Evolutionary conservation across 2,797 vertebrate species (phyloP), one percentile per base, ranked within the genome.

Genomic region (Gila robusta): DNA sequence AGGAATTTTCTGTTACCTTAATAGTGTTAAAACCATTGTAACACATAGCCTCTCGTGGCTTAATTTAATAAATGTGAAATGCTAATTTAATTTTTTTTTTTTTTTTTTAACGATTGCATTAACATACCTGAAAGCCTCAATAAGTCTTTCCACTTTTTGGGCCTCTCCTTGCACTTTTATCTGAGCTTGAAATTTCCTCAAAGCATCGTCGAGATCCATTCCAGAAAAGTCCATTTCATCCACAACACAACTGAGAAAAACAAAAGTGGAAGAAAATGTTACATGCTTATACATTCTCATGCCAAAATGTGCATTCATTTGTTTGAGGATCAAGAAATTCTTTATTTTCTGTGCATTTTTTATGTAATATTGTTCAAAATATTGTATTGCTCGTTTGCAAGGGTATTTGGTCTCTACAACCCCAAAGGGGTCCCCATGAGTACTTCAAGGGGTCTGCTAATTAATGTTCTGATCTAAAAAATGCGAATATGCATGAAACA

Each of bases 151-250:
- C 59, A 98, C 98, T 93, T 98, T 96, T 94, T 99, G 98, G 26
- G 98, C 98, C 92, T 99, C 98, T 8, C 98, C 98, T 91, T 99
- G 98, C 54, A 99, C 98, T 70, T 97, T 96, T 49, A 99, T 98
- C 91, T 98, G 98, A n/a, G 97, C 97, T 91, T 99, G 98, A 92
- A 99, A 99, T 92, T 98, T 98, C 66, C 97, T 94, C 79, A 99
- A 92, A 0, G 98, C 98, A 0, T 98, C 98, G 6, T 99, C 98
- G 70, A 99, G 93, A 91, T 99, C 98, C 98, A 99, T 99, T 88
- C 96, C 97, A 0, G 97, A 98, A 92, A 99, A 98, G 72, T 99
- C 98, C 98, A 99, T 98, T 94, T 98, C 98, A 49, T 99, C 98
- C 85, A 98, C 96, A 78, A 98, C 97, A 81, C 97, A 98, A 90